Evolutionary conservation across 2,113 vertebrate species (phyloP).

Genomic region (Macrotis lagotis): DNA sequence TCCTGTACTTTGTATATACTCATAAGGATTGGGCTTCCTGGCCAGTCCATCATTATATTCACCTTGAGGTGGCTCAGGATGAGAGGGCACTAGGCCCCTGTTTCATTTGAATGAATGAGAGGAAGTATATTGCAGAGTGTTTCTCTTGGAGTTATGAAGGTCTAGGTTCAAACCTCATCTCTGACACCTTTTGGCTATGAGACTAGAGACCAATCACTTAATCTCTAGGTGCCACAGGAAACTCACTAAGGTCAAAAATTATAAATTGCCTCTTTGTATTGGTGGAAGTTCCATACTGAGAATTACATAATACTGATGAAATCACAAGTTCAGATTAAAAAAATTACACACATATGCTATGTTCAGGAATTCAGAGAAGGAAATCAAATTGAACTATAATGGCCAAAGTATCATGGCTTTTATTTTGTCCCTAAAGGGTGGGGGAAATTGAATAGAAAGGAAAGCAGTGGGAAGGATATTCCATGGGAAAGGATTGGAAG

Average conservation of each 20-base stretch:
- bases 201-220: neutral
- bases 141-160: neutral
- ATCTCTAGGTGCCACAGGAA: neutral
- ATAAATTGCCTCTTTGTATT: neutral
- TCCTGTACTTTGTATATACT: neutral
- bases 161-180: neutral
- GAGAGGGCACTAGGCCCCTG: neutral
- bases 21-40: neutral
- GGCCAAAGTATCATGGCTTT: neutral
- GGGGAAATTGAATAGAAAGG: neutral
- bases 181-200: neutral
- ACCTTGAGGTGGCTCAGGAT: neutral
- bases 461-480: neutral
- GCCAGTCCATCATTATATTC: neutral
- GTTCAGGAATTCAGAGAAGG: neutral
- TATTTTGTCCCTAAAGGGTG: neutral
- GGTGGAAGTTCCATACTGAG: neutral
- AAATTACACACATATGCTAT: neutral
- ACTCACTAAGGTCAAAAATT: neutral
- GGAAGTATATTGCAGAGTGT: neutral
- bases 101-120: neutral
- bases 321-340: neutral
- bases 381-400: neutral
- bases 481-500: neutral
- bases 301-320: neutral